A percentile compares a stretch with the other conserved stretches of the same genome.
These are phyloP conservation scores for Neogale vison DNA, from an alignment of 2,113 vertebrate species.

Conservation along the genomic window DNA sequence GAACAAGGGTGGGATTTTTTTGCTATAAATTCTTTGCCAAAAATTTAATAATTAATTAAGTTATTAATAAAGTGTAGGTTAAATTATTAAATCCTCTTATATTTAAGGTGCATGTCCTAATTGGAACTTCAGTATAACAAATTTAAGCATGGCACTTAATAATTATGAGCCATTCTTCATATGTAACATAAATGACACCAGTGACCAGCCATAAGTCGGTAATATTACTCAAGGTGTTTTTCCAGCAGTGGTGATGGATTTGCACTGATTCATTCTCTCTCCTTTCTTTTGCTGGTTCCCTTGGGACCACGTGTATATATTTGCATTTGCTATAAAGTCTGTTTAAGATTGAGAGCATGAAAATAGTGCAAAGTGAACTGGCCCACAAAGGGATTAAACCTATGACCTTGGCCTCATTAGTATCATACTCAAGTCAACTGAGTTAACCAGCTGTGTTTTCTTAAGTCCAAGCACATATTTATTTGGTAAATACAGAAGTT, in stretches of 20 bases:
- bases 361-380: slow-evolving; percentile 55
- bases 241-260: not conserved
- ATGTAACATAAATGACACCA: not conserved
- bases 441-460: slow-evolving; percentile 60
- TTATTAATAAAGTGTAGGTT: slow-evolving; percentile 10
- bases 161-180: not conserved
- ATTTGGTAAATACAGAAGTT: slow-evolving; percentile 56
- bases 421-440: slow-evolving; percentile 12
- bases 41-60: not conserved
- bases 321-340: slow-evolving; percentile 56
- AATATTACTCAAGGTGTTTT: slow-evolving; percentile 41
- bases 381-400: slow-evolving; percentile 4
- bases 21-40: slow-evolving; percentile 18
- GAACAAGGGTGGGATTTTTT: not conserved
- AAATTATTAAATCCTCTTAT: not conserved
- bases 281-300: slow-evolving; percentile 6
- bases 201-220: not conserved
- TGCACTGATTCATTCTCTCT: slow-evolving; percentile 9
- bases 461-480: slow-evolving; percentile 52
- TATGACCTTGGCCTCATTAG: slow-evolving; percentile 64
- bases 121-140: not conserved
- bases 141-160: not conserved
- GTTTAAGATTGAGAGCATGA: slow-evolving; percentile 55
- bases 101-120: not conserved
- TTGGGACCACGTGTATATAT: not conserved